Evolutionary conservation across 2,113 vertebrate genomes (phyloP).

Genomic region (Sprattus sprattus): DNA sequence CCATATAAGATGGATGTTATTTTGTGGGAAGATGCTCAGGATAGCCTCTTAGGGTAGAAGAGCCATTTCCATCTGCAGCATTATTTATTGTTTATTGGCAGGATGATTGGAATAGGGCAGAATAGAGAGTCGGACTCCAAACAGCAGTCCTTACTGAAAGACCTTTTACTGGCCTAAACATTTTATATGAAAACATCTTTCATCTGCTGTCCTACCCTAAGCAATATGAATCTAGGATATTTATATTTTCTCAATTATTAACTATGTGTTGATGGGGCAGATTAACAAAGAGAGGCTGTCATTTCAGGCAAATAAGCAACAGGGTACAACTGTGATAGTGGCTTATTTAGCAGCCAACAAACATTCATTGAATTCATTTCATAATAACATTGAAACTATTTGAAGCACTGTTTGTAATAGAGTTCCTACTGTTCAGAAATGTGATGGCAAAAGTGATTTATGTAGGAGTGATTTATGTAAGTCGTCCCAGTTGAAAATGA

Average conservation of each 20-base stretch:
- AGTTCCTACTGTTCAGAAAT: background rate
- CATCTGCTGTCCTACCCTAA: background rate
- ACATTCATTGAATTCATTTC: background rate
- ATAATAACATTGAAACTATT: too few relatives aligned
- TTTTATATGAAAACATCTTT: background rate
- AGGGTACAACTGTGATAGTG: too few relatives aligned
- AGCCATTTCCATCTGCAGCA: background rate
- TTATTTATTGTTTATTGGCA: constrained; percentile 2
- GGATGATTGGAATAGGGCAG: background rate
- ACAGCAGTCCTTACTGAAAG: background rate
- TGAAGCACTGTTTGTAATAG: background rate
- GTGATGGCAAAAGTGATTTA: background rate
- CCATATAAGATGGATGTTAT: background rate
- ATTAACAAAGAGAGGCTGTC: too few relatives aligned
- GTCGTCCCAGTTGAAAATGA: background rate
- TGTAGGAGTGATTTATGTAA: background rate
- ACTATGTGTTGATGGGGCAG: too few relatives aligned
- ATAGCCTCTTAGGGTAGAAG: background rate
- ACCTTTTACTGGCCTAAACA: background rate
- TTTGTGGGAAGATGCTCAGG: background rate
- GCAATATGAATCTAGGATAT: background rate
- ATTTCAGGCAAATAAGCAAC: too few relatives aligned
- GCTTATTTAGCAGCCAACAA: background rate
- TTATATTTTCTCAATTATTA: background rate
- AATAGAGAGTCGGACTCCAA: background rate